Conservation (phyloP, 1,140 invertebrate species). For the Zaprionus tsacasi region DNA sequence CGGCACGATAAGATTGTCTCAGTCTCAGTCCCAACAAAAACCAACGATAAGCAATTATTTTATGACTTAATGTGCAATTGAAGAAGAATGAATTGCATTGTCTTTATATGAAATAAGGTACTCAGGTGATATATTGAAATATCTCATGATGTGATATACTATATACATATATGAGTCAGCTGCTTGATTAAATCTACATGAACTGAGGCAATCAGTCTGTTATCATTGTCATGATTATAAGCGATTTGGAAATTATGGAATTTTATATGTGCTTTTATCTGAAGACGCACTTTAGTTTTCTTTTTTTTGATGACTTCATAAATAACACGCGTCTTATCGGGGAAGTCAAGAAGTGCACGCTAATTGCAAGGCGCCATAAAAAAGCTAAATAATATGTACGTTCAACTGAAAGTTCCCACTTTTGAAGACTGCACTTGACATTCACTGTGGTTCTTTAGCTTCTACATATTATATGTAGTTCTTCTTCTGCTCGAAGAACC, state of each 20-base stretch:
- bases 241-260: not conserved
- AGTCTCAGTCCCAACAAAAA: not conserved
- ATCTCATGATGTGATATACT: not conserved
- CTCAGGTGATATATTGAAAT: not conserved
- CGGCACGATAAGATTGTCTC: constrained; percentile 25
- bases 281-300: not conserved
- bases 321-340: constrained; percentile 3
- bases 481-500: not conserved
- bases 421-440: constrained; percentile 23
- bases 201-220: not conserved
- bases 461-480: not conserved
- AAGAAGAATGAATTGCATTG: constrained; percentile 30
- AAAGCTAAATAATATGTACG: constrained; percentile 4
- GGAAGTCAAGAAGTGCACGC: constrained; percentile 3
- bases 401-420: not conserved
- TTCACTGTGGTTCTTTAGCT: constrained; percentile 13
- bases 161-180: not conserved
- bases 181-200: not conserved
- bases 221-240: not conserved
- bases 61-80: constrained; percentile 5
- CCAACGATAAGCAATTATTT: constrained; percentile 17
- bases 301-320: constrained; percentile 27
- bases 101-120: not conserved
- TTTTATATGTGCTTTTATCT: not conserved
- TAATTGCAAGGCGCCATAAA: constrained; percentile 40